phyloP scores from a whole-genome alignment of 2,113 vertebrate genomes.

The Cinclus mexicanus region DNA sequence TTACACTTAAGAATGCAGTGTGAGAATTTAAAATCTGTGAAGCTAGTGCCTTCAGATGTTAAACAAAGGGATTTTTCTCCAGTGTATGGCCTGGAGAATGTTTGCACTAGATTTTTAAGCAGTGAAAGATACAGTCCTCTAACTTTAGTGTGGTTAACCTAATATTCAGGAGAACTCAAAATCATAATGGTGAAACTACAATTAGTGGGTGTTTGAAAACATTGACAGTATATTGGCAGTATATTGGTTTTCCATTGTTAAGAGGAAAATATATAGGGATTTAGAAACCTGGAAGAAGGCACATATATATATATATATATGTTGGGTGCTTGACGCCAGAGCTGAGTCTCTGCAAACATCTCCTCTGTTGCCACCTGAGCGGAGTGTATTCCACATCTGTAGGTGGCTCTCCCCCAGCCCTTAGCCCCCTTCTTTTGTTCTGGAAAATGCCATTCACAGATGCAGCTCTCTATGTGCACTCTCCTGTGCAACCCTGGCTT shows the following conservation, averaged over 20 bases:
- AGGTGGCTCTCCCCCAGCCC: background rate
- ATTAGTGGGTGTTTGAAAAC: background rate
- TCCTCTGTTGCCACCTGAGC: background rate
- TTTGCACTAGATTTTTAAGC: conserved; percentile 15
- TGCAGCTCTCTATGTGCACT: fast-evolving
- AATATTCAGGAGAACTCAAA: background rate
- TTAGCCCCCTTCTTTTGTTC: background rate
- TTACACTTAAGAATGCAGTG: background rate
- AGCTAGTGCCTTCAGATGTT: background rate
- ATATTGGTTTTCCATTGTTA: background rate
- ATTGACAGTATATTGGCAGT: background rate
- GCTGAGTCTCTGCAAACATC: background rate
- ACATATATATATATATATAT: background rate
- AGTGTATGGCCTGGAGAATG: background rate
- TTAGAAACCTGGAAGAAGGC: background rate
- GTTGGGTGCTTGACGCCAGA: background rate
- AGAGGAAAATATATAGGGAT: background rate
- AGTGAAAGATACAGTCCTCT: background rate
- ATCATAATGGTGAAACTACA: background rate
- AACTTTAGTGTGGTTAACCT: background rate
- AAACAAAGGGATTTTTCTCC: conserved; percentile 5
- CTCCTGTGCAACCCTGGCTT: background rate
- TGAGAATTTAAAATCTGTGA: background rate
- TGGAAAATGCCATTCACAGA: background rate
- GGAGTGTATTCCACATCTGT: background rate